Evolutionary conservation across 2,888 invertebrate genomes (phyloP), one percentile per base, ranked within the genome.

Genomic region (Callinectes sapidus): DNA sequence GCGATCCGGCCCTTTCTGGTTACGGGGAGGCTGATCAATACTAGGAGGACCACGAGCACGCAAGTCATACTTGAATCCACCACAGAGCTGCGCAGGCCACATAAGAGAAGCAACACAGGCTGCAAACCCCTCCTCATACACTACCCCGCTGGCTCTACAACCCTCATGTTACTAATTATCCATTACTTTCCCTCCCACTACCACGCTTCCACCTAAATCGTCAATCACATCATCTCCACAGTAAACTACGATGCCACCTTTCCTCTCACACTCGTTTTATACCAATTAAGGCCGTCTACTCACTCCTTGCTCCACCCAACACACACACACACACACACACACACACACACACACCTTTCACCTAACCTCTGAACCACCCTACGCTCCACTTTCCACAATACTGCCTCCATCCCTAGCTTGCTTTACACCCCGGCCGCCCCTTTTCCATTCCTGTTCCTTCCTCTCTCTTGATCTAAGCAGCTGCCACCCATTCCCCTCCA

Each of bases 11-110:
- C 42, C 42, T 6, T 89, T 89, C 89, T 89, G 89, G 89, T 89
- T 71, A 71, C 28, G 89, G 89, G 23, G 71, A 77, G 42, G 89
- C 32, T 66, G 89, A 89, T 89, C 89, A 89, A 89, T 89, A 89
- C 89, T 18, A 77, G 61, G 42, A 77, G 61, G 71, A 42, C n/a
- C 77, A 71, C 71, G 81, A 81, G 35, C 89, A 71, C 89, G 89
- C 89, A 89, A n/a, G 89, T 66, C 71, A 42, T 6, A 42, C 35
- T 35, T 55, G 16, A 28, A 54, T 23, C 89, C 28, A 28, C 71
- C 89, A 71, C 14, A 42, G n/a, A 32, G 42, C 35, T 77, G 71
- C 42, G 81, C 81, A 81, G 81, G 10, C 32, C 81, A 81, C 81
- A 35, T 35, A 16, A 32, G 81, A 81, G 81, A 32, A 81, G 81